Evolutionary conservation across 2,113 vertebrate species (phyloP).

Genomic region (Paradoxurus hermaphroditus): DNA sequence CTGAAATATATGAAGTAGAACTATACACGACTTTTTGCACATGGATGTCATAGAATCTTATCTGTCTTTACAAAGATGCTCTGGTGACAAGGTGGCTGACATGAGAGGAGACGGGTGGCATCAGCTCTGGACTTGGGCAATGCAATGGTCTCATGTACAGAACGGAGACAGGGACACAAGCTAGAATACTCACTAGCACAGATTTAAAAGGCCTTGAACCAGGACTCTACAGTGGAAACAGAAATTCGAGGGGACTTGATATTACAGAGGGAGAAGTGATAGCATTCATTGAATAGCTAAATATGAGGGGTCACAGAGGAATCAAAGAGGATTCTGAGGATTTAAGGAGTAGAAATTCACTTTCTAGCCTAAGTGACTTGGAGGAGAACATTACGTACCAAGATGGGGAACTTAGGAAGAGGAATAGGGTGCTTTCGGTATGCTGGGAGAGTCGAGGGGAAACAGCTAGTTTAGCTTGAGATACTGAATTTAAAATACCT

Average conservation of each 20-base stretch:
- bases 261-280: background rate
- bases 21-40: background rate
- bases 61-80: background rate
- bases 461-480: background rate
- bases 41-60: background rate
- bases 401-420: background rate
- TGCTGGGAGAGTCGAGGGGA: background rate
- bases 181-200: background rate
- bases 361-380: background rate
- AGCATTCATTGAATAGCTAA: background rate
- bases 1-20: background rate
- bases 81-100: background rate
- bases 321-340: background rate
- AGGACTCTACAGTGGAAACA: background rate
- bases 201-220: background rate
- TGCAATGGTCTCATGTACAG: background rate
- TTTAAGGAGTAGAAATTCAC: background rate
- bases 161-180: background rate
- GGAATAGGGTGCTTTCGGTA: background rate
- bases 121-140: background rate
- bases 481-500: background rate
- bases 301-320: fast-evolving
- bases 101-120: background rate
- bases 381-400: background rate
- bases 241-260: background rate